A percentile compares a stretch with the other conserved stretches of the same genome.
phyloP scores from a whole-genome alignment of 2,888 invertebrate species.

The Limnephilus marmoratus region DNA sequence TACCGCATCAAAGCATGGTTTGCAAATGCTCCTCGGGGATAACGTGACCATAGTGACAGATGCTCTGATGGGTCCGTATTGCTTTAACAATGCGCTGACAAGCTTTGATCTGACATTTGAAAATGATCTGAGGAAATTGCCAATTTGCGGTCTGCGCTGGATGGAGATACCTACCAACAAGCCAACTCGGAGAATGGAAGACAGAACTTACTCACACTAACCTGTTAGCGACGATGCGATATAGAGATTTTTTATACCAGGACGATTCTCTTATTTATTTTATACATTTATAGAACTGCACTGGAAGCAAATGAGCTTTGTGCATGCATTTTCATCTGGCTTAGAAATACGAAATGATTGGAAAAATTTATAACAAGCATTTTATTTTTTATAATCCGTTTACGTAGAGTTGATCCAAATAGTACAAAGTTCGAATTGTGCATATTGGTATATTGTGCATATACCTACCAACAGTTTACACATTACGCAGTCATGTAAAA shows the following conservation, averaged over 20 bases:
- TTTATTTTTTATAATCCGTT: too few relatives aligned
- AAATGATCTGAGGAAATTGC: conserved; percentile 65
- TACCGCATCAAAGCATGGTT: background rate
- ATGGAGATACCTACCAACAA: background rate
- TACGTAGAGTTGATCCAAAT: too few relatives aligned
- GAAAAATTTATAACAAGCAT: too few relatives aligned
- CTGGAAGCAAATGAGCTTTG: background rate
- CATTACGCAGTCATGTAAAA: too few relatives aligned
- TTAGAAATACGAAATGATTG: background rate
- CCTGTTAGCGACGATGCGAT: background rate
- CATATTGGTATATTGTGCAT: too few relatives aligned
- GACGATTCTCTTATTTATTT: background rate
- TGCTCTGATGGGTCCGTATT: conserved; percentile 56
- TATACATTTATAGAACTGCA: background rate
- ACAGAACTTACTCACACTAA: background rate
- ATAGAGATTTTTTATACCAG: background rate
- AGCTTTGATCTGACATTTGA: conserved; percentile 63
- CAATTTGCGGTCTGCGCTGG: conserved; percentile 61
- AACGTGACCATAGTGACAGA: conserved; percentile 59
- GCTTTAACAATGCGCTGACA: conserved; percentile 64
- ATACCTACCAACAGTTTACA: too few relatives aligned
- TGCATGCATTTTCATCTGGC: background rate
- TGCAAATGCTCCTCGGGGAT: background rate
- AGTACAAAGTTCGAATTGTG: too few relatives aligned
- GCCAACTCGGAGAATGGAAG: background rate